Percentiles rank a stretch among this genome's conserved stretches.
phyloP scores from a whole-genome alignment of 2,113 vertebrate species.

The Toxostoma redivivum region DNA sequence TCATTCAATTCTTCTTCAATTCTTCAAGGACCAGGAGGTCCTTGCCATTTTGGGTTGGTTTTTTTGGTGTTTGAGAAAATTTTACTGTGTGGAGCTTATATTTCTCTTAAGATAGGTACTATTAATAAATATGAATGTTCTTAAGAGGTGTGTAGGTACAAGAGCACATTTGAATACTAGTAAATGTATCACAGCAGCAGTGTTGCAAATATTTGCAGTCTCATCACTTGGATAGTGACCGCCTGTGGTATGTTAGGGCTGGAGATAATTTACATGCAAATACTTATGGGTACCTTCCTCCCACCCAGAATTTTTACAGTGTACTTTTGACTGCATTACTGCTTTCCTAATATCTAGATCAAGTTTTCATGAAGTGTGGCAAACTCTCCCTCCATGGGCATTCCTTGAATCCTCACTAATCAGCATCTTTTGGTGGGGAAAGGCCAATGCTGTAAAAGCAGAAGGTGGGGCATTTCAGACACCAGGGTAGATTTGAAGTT shows the following conservation, averaged over 20 bases:
- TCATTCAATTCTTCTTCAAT: background rate
- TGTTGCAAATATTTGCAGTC: background rate
- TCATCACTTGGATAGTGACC: background rate
- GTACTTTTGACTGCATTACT: background rate
- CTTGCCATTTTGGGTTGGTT: background rate
- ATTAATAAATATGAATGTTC: background rate
- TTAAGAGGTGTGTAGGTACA: background rate
- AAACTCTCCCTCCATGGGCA: too few relatives aligned
- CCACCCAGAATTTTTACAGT: background rate
- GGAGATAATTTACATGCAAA: background rate
- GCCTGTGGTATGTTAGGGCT: background rate
- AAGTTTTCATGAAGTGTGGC: background rate
- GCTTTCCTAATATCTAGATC: background rate
- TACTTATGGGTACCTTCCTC: background rate
- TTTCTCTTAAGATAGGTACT: background rate
- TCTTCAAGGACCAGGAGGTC: background rate
- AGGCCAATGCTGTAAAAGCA: background rate
- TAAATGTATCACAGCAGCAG: background rate
- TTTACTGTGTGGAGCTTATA: background rate
- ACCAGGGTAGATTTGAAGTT: background rate
- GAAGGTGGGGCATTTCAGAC: background rate
- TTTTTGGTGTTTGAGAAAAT: background rate
- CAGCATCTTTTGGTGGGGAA: background rate
- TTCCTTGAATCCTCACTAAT: background rate
- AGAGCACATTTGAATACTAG: background rate